A percentile compares a stretch with the other conserved stretches of the same genome.
Conservation (phyloP, 2,888 invertebrate species). For the Drosophila neotestacea region DNA sequence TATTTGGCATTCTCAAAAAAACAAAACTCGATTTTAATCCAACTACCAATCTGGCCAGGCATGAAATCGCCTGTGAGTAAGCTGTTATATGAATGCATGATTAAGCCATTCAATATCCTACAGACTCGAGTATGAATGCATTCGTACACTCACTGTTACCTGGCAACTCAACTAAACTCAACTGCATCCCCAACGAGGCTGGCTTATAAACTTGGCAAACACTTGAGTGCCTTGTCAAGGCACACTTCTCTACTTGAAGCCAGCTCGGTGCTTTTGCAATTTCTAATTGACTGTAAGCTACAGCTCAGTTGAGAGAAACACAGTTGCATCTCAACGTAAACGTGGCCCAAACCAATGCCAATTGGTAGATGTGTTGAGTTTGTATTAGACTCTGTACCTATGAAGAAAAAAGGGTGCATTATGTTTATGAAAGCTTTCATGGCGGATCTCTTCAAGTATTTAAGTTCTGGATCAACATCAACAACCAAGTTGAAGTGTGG, state of each 20-base stretch:
- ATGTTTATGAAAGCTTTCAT: too few relatives aligned
- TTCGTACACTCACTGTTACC: conserved; percentile 15
- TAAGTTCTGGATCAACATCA: too few relatives aligned
- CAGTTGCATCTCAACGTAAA: conserved; percentile 4
- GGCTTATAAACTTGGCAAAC: conserved; percentile 12
- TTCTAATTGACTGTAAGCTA: conserved; percentile 20
- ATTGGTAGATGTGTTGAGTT: conserved; percentile 6
- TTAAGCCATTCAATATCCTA: neutral
- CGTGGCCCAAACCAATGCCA: conserved; percentile 1
- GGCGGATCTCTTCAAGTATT: too few relatives aligned
- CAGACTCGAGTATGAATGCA: conserved; percentile 11
- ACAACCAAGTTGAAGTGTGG: too few relatives aligned
- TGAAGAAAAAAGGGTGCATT: too few relatives aligned
- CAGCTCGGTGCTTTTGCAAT: neutral
- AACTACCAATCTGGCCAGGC: neutral
- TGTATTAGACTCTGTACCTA: neutral
- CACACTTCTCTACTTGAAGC: neutral
- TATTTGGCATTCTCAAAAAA: neutral
- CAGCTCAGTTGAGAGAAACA: neutral
- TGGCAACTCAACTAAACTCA: conserved; percentile 17
- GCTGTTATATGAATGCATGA: neutral
- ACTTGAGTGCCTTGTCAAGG: conserved; percentile 2
- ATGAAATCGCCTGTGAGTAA: neutral
- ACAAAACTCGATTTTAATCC: neutral
- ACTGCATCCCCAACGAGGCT: neutral